phyloP scores from a whole-genome alignment of 2,888 invertebrate genomes.

The Macrosiphum euphorbiae region DNA sequence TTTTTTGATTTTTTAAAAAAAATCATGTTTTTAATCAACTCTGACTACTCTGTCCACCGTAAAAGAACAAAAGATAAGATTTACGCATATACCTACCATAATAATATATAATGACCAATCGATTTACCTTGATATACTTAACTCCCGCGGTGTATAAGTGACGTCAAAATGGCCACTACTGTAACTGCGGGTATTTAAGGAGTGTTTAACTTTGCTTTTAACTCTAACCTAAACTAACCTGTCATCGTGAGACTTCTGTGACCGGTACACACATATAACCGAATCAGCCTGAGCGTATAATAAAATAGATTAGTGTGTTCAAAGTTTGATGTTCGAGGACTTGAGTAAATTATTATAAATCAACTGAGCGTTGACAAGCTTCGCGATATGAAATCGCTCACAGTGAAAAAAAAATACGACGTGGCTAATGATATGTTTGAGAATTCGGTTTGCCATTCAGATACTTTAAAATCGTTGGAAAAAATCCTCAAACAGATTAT shows the following conservation, averaged over 20 bases:
- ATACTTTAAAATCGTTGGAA: background rate
- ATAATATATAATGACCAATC: background rate
- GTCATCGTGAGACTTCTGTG: background rate
- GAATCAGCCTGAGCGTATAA: too few species aligned
- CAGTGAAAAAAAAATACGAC: background rate
- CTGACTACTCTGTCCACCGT: background rate
- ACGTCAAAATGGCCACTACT: background rate
- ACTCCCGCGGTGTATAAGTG: background rate
- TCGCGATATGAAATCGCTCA: background rate
- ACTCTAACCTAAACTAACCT: too few species aligned
- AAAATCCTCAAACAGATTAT: background rate
- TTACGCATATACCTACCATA: background rate
- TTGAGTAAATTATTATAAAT: background rate
- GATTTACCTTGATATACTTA: slow-evolving; percentile 4
- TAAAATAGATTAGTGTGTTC: background rate
- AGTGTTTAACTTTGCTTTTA: background rate
- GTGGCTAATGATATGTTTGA: background rate
- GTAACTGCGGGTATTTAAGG: background rate
- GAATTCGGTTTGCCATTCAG: background rate
- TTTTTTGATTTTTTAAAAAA: too few species aligned
- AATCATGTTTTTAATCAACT: too few species aligned
- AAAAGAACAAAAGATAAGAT: background rate
- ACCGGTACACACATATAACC: background rate
- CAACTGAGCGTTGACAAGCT: background rate
- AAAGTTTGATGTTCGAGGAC: background rate